Conservation (phyloP, 1,140 invertebrate species). For the Trichogramma pretiosum region DNA sequence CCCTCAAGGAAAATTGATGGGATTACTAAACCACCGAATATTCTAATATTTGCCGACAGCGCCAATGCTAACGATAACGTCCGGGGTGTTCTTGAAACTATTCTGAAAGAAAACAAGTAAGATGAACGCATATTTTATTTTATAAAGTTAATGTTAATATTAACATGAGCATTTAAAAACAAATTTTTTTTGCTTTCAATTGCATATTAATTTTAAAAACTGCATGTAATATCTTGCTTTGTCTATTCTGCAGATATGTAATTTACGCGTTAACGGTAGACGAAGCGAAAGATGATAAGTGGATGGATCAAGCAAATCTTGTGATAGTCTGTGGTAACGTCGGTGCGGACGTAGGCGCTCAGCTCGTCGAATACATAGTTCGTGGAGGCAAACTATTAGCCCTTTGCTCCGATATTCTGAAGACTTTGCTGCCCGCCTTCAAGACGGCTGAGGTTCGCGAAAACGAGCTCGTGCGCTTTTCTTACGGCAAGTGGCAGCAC, state of each 20-base stretch:
- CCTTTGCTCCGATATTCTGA: conserved; percentile 72
- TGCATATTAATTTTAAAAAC: no score
- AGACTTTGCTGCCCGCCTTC: conserved; percentile 67
- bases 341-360: conserved; percentile 52
- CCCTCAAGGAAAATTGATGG: conserved; percentile 21
- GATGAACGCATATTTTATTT: no score
- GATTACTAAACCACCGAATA: conserved; percentile 63
- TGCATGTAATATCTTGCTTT: neutral
- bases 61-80: conserved; percentile 61
- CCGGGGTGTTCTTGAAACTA: conserved; percentile 55
- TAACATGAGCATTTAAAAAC: no score
- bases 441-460: conserved; percentile 74
- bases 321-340: conserved; percentile 71
- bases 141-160: no score
- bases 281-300: conserved; percentile 53
- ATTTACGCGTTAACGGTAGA: conserved; percentile 62
- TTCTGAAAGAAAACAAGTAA: conserved; percentile 63
- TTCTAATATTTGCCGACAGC: conserved; percentile 76
- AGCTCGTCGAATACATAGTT: conserved; percentile 64
- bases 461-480: conserved; percentile 72
- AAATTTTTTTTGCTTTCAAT: no score
- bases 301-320: conserved; percentile 63
- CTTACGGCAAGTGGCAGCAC: conserved; percentile 71
- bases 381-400: conserved; percentile 69
- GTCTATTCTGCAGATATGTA: conserved; percentile 58